Evolutionary conservation across 2,113 vertebrate species (phyloP).

Genomic region (Rhegmatorhina hoffmannsi): DNA sequence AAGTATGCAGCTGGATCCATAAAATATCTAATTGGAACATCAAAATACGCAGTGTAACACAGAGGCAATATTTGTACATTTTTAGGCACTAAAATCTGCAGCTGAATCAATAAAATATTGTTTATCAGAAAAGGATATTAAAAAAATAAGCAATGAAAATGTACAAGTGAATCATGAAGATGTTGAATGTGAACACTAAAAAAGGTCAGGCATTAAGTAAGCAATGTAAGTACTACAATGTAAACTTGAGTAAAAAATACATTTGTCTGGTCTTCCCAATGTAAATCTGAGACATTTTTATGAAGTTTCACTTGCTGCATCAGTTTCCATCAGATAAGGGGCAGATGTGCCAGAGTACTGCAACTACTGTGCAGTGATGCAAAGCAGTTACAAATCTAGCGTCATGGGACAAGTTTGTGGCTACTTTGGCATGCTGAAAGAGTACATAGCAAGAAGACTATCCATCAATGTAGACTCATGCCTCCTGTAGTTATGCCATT

Average conservation of each 20-base stretch:
- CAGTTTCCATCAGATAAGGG: not conserved
- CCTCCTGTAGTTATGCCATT: not conserved
- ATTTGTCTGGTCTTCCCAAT: not conserved
- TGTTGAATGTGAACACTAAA: not conserved
- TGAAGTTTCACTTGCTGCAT: constrained; percentile 11
- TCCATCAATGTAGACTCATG: not conserved
- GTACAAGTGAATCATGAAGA: not conserved
- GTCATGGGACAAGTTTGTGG: not conserved
- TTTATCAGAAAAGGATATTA: not conserved
- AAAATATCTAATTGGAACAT: constrained; percentile 44
- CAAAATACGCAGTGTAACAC: not conserved
- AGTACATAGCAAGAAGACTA: not conserved
- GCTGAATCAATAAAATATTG: constrained; percentile 60
- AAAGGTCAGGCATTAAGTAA: not conserved
- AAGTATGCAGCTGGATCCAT: constrained; percentile 27
- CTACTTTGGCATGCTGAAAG: not conserved
- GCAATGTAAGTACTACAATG: not conserved
- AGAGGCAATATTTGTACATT: not conserved
- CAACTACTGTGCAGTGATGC: not conserved
- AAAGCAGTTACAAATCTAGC: not conserved
- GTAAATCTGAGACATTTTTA: not conserved
- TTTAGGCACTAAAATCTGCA: constrained; percentile 37
- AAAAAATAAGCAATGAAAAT: not conserved
- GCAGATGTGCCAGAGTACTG: not conserved
- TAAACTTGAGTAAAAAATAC: not conserved